Evolutionary conservation across 2,797 vertebrate genomes (phyloP), one percentile per base, ranked within the genome.

Genomic region (Brachymystax lenok): DNA sequence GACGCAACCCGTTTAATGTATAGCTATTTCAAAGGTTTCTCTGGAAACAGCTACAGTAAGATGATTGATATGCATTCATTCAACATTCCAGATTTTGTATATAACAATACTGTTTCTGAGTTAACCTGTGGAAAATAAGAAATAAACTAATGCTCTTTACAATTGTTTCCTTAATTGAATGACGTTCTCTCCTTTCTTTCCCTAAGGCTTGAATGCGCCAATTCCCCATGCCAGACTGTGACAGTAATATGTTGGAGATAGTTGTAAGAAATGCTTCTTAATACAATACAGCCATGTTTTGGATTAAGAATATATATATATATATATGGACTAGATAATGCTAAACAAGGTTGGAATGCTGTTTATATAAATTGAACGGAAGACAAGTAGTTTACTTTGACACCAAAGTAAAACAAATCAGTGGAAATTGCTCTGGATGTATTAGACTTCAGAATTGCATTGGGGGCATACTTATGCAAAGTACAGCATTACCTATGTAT

Each of bases 61-160:
- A 91, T 91, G 90, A 94, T 93, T 89, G 90, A 95, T 95, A 92
- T 93, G 91, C 94, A 95, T 97, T 96, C 96, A 95, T 91, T 94
- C 95, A 95, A 95, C 96, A 98, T 97, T 97, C 95, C 96, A 96
- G 94, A 96, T 95, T 97, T 97, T 98, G 94, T 98, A 96, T 91
- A 97, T 97, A 97, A 92, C 90, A 94, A 94, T 89, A 93, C 91
- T 94, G 94, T 97, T 97, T 96, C 94, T 95, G 93, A 96, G 92
- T 88, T 96, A 96, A 96, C 93, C 95, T 94, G 94, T 94, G 95
- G 93, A 95, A 93, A 96, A 94, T 93, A 94, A 93, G 88, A 93
- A 96, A 94, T 96, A 96, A 98, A 97, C 93, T 95, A 96, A 96
- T 95, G 93, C 92, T 97, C 92, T 96, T 96, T 94, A 95, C 95